Evolutionary conservation across 2,113 vertebrate species (phyloP).

Genomic region (Pangasianodon gigas): DNA sequence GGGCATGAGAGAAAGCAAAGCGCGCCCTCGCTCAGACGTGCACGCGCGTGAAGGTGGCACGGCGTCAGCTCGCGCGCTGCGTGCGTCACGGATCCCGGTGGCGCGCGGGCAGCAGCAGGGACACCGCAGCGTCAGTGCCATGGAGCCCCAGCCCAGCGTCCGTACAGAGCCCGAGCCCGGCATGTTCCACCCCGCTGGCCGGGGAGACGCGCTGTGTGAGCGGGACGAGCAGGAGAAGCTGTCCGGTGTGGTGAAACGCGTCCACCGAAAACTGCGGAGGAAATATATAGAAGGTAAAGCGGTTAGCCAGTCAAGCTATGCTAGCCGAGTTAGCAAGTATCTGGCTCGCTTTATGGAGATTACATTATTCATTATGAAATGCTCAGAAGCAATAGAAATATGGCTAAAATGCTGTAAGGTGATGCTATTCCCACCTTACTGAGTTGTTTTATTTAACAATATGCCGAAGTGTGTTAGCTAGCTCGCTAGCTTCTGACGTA

Average conservation of each 20-base stretch:
- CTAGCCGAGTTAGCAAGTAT: background rate
- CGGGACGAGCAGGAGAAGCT: conserved; percentile 90
- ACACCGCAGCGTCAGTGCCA: conserved; percentile 51
- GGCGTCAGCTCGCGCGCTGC: background rate
- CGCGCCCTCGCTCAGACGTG: background rate
- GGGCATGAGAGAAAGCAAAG: background rate
- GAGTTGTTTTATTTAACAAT: background rate
- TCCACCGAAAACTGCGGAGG: conserved; percentile 92
- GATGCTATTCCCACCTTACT: background rate
- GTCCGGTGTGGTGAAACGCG: conserved; percentile 91
- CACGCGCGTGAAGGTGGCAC: background rate
- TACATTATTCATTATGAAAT: background rate
- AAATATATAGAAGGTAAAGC: conserved; percentile 91
- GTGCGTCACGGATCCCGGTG: conserved; percentile 51
- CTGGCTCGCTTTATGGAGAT: background rate
- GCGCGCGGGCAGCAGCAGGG: conserved; percentile 33
- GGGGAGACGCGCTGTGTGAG: conserved; percentile 53
- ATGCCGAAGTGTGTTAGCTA: background rate
- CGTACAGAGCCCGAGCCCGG: conserved; percentile 59
- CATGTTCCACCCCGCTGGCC: conserved; percentile 58
- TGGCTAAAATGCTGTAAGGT: too few species aligned
- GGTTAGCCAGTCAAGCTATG: background rate
- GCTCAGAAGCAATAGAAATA: background rate
- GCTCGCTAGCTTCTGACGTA: background rate
- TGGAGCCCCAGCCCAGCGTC: conserved; percentile 69